Conservation (phyloP, 2,113 vertebrate genomes). For the Oncorhynchus keta region DNA sequence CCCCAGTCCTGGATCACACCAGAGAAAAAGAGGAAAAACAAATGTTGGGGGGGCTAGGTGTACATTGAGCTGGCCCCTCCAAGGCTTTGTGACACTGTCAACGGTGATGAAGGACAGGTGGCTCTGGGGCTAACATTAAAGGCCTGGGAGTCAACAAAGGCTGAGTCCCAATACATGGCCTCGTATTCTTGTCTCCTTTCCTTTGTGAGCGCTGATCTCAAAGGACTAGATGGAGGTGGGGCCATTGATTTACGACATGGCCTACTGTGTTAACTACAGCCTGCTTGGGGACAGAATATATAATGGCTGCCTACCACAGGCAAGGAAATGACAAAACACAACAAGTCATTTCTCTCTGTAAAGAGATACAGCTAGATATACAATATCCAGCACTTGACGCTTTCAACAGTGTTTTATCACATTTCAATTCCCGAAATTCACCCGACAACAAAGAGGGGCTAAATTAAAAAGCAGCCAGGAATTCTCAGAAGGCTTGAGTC, state of each 20-base stretch:
- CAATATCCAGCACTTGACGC: background rate
- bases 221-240: conserved; percentile 35
- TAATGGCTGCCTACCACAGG: too few relatives aligned
- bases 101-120: conserved; percentile 49
- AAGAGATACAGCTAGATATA: background rate
- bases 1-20: conserved; percentile 8
- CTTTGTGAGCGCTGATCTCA: conserved; percentile 55
- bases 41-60: background rate
- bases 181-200: conserved; percentile 10
- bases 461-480: conserved; percentile 43
- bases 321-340: background rate
- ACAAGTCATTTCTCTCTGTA: background rate
- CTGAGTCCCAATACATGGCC: conserved; percentile 26
- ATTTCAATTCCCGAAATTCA: conserved; percentile 17
- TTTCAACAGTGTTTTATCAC: background rate
- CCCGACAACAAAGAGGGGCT: conserved; percentile 5
- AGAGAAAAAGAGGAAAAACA: conserved; percentile 1
- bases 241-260: conserved; percentile 54
- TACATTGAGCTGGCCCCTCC: background rate
- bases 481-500: conserved; percentile 20
- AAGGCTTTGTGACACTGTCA: conserved; percentile 20
- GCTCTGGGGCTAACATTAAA: conserved; percentile 43
- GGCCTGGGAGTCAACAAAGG: conserved; percentile 55
- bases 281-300: background rate
- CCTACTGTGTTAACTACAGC: background rate